These are phyloP conservation scores for Formica selysi DNA, from an alignment of 1,140 invertebrate species.

Conservation along the genomic window DNA sequence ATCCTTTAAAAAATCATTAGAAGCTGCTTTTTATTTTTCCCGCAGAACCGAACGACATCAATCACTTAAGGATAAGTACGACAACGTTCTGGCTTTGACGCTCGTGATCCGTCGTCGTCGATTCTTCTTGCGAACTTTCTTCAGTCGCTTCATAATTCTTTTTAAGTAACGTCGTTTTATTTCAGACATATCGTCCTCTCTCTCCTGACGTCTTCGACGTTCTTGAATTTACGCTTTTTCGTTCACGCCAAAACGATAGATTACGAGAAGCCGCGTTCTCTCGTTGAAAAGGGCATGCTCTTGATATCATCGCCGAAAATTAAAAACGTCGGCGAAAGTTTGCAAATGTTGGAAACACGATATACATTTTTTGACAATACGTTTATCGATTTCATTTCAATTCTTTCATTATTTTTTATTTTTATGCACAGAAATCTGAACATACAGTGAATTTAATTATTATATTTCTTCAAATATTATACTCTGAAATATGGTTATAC, in stretches of 20 bases:
- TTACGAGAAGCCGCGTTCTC: slow-evolving; percentile 23
- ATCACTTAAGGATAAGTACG: slow-evolving; percentile 76
- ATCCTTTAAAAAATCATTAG: slow-evolving; percentile 72
- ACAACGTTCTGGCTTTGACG: slow-evolving; percentile 75
- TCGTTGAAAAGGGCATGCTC: not conserved
- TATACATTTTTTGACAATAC: not conserved
- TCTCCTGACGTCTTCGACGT: slow-evolving; percentile 39
- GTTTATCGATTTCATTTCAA: slow-evolving; percentile 6
- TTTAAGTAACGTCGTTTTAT: slow-evolving; percentile 77
- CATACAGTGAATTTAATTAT: slow-evolving; percentile 8
- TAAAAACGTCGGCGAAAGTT: slow-evolving; percentile 9
- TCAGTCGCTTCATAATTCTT: slow-evolving; percentile 70
- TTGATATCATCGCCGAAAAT: slow-evolving; percentile 6
- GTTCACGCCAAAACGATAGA: slow-evolving; percentile 27
- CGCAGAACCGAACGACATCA: slow-evolving; percentile 70
- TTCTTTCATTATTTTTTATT: not conserved
- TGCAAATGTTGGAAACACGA: not conserved
- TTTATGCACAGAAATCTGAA: not conserved
- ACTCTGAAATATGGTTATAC: not conserved
- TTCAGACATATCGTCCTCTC: slow-evolving; percentile 49
- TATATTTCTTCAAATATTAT: not conserved
- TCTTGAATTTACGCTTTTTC: slow-evolving; percentile 38
- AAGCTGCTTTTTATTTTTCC: slow-evolving; percentile 65
- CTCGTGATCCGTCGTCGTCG: slow-evolving; percentile 78
- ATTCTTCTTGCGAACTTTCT: slow-evolving; percentile 77